phyloP scores from a whole-genome alignment of 2,113 vertebrate genomes.

The Phainopepla nitens region DNA sequence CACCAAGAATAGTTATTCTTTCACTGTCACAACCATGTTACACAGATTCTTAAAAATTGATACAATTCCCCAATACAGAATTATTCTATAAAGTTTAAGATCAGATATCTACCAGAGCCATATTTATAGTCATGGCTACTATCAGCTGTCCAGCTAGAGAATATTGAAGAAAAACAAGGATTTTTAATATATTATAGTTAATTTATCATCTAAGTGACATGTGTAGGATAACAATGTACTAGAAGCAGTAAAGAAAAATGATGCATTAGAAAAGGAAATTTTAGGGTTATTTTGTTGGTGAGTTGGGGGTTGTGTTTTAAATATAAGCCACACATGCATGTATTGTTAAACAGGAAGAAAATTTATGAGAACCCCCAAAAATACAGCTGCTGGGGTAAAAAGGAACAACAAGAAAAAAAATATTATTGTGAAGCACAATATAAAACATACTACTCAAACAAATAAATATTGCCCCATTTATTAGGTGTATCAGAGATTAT shows the following conservation, averaged over 20 bases:
- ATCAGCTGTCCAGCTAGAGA: slow-evolving; percentile 78
- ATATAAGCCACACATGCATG: neutral
- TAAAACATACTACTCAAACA: neutral
- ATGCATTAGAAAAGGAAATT: slow-evolving; percentile 65
- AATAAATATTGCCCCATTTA: neutral
- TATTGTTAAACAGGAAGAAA: neutral
- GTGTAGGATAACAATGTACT: slow-evolving; percentile 65
- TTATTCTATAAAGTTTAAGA: slow-evolving; percentile 77
- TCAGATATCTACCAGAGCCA: slow-evolving; percentile 76
- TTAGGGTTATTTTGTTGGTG: neutral
- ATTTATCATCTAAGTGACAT: slow-evolving; percentile 83
- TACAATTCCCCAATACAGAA: slow-evolving; percentile 62
- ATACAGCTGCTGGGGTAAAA: neutral
- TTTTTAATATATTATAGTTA: slow-evolving; percentile 80
- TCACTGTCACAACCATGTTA: slow-evolving; percentile 33
- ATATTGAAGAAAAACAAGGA: slow-evolving; percentile 77
- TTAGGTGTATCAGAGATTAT: neutral
- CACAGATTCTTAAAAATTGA: slow-evolving; percentile 61
- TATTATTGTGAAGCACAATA: neutral
- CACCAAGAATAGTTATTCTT: slow-evolving; percentile 50
- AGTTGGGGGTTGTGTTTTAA: neutral
- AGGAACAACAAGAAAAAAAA: neutral
- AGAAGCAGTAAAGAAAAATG: slow-evolving; percentile 66
- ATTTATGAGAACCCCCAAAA: slow-evolving; percentile 18
- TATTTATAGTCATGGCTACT: slow-evolving; percentile 84